Conservation (phyloP, 2,888 invertebrate genomes). For the Schizaphis graminum region DNA sequence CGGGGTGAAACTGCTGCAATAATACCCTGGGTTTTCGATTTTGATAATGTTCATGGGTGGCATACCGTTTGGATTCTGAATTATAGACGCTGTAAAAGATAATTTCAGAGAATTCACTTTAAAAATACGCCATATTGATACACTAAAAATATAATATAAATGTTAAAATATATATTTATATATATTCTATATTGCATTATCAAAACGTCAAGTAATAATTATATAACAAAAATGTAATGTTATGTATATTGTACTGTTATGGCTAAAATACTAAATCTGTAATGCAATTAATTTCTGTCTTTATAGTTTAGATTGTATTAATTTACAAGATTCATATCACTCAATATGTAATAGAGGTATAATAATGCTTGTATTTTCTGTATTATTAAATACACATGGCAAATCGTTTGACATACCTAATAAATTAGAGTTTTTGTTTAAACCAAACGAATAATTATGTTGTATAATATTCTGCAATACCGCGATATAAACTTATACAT, state of each 20-base stretch:
- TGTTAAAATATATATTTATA: background rate
- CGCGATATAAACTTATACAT: background rate
- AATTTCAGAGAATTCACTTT: background rate
- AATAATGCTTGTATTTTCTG: background rate
- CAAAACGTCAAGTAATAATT: background rate
- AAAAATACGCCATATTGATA: background rate
- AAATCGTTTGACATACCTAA: background rate
- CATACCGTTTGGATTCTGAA: constrained; percentile 84
- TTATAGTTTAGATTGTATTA: background rate
- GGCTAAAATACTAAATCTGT: background rate
- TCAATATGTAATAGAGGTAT: background rate
- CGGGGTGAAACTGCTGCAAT: constrained; percentile 85
- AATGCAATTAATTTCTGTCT: background rate
- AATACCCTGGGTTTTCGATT: constrained; percentile 85
- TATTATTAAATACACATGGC: background rate
- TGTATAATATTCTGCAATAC: background rate
- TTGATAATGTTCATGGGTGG: constrained; percentile 83
- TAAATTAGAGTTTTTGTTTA: background rate
- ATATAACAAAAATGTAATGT: background rate
- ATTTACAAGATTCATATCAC: background rate
- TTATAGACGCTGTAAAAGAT: constrained; percentile 84
- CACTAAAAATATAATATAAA: background rate
- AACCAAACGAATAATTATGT: background rate
- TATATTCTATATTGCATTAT: background rate
- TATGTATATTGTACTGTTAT: background rate